These are phyloP conservation scores for Adoxophyes honmai DNA, from an alignment of 1,140 invertebrate genomes.

Conservation along the genomic window DNA sequence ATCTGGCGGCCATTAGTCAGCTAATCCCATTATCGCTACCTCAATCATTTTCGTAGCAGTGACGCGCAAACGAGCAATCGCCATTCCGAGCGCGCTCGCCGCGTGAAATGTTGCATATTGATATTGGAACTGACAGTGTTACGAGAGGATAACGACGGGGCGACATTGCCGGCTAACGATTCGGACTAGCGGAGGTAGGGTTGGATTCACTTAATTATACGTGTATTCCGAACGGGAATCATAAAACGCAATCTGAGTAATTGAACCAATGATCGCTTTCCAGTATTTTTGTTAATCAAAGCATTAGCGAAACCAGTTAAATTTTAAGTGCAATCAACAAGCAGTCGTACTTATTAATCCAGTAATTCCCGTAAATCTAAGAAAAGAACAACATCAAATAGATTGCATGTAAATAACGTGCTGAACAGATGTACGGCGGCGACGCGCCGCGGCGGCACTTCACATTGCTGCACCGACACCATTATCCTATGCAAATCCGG, in stretches of 20 bases:
- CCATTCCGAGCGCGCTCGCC: neutral
- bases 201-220: neutral
- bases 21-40: constrained; percentile 2
- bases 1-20: neutral
- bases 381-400: no score
- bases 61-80: constrained; percentile 1
- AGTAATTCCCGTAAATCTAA: no score
- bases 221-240: no score
- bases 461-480: constrained; percentile 46
- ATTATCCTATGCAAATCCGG: constrained; percentile 76
- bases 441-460: neutral
- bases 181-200: neutral
- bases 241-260: no score
- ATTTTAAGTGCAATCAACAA: no score
- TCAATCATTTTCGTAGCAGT: constrained; percentile 1
- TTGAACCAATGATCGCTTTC: no score
- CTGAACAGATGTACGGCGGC: no score
- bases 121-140: constrained; percentile 8
- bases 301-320: no score
- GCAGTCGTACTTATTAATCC: no score
- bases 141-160: neutral
- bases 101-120: constrained; percentile 8
- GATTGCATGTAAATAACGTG: no score
- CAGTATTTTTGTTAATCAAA: no score
- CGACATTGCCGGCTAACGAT: neutral